Conservation (phyloP, 2,888 invertebrate species). For the Orchesella flavescens region DNA sequence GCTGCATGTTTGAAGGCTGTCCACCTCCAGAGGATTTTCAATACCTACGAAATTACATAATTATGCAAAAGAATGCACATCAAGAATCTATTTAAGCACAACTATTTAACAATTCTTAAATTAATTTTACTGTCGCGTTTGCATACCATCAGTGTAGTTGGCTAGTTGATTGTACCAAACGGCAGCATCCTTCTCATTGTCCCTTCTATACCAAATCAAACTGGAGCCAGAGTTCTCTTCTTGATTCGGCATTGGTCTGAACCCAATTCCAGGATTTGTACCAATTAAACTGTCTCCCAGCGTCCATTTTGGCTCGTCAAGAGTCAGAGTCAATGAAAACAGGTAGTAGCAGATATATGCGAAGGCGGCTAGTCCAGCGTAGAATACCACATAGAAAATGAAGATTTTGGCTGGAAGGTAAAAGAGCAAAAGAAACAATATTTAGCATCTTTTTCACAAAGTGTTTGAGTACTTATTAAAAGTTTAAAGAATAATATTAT, state of each 20-base stretch:
- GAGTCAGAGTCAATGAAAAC: constrained; percentile 93
- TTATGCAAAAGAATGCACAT: no score
- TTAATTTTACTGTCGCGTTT: no score
- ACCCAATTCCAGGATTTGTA: constrained; percentile 93
- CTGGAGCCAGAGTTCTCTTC: constrained; percentile 95
- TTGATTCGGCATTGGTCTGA: constrained; percentile 90
- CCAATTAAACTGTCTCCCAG: constrained; percentile 90
- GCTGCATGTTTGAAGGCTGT: constrained; percentile 76
- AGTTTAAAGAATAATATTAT: background rate
- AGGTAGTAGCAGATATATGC: constrained; percentile 94
- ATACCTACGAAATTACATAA: no score
- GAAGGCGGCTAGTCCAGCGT: constrained; percentile 91
- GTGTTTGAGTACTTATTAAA: no score
- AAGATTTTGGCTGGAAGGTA: constrained; percentile 90
- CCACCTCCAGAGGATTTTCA: constrained; percentile 25
- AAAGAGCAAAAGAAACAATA: constrained; percentile 66
- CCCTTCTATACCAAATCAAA: constrained; percentile 93
- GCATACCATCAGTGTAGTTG: constrained; percentile 84
- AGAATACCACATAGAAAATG: constrained; percentile 96
- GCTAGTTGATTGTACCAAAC: constrained; percentile 87
- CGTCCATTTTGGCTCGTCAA: constrained; percentile 91
- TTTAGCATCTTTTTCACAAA: background rate
- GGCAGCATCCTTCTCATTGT: constrained; percentile 84
- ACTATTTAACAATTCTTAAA: no score
- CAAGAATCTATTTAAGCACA: no score